Evolutionary conservation across 2,113 vertebrate species (phyloP).

Genomic region (Oncorhynchus clarkii): DNA sequence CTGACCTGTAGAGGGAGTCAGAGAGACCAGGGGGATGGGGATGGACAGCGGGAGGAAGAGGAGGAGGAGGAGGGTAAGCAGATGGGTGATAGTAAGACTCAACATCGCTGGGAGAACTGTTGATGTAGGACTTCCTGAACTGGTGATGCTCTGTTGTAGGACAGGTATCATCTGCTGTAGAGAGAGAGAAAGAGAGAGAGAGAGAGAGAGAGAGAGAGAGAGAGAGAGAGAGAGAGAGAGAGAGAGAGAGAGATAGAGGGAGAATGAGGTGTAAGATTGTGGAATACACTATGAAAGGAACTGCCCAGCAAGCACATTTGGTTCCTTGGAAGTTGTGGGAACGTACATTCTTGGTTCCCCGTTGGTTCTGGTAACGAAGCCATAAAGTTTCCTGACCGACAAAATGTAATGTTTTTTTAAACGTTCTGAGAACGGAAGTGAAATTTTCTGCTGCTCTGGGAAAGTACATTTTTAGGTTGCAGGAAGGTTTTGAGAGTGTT

Average conservation of each 20-base stretch:
- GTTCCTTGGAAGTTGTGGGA: too few species aligned
- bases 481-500: too few species aligned
- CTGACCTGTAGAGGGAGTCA: constrained; percentile 84
- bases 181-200: background rate
- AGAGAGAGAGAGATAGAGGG: constrained; percentile 11
- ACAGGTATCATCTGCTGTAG: constrained; percentile 80
- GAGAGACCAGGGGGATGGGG: constrained; percentile 77
- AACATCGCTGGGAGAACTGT: constrained; percentile 81
- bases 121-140: constrained; percentile 89
- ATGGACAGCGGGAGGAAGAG: constrained; percentile 42
- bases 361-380: too few species aligned
- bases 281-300: background rate
- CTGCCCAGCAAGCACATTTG: too few species aligned
- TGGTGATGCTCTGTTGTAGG: constrained; percentile 75
- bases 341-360: too few species aligned
- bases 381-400: too few species aligned
- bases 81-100: constrained; percentile 83
- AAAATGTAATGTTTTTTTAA: too few species aligned
- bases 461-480: too few species aligned
- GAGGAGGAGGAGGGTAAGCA: constrained; percentile 69
- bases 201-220: too few species aligned
- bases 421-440: too few species aligned
- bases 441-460: too few species aligned
- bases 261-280: background rate
- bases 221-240: background rate